Base-by-base conservation (phyloP, 2,113 vertebrate species). In the Brachyhypopomus gauderio region DNA sequence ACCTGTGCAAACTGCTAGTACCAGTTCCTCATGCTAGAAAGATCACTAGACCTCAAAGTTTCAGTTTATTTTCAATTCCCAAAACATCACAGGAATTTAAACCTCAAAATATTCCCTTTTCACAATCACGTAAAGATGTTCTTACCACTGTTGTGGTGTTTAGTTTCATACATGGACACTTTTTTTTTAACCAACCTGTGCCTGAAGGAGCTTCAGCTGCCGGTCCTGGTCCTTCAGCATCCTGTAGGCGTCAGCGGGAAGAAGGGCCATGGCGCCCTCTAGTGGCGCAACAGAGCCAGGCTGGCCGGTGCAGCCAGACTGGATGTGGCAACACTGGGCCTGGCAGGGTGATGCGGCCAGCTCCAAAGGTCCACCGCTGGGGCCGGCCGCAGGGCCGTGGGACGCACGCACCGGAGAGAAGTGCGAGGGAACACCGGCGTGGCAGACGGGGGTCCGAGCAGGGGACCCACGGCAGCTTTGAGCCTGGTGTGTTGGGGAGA, bases 181-280 rank as follows among this genome's bases (percentile, higher is more conserved):
- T 30, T 30, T 30, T 30, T 30, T 30, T 30, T 52, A 14, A 60
- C 93, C 84, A 85, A 98, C 97, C 96, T 99, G 97, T 79, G 95
- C 92, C 79, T 98, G 97, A 63, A 99, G 94, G 78, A 96, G 88
- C 90, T 95, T 96, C 16, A 99, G 93, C 90, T 99, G 97, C 36
- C 87, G 93, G 72, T 98, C 95, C 86, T 99, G 97, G 4, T 97
- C 93, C 55, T 95, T 91, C 20, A 99, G 92, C 60, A 97, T 93
- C 23, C 81, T 86, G 89, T 95, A 98, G 0, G 96, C 92, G 85
- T 98, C 95, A 0, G 94, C 87, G 71, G 94, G 93, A 4, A 94
- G 83, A 67, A 92, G 92, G 84, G 93, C 93, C 78, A 93, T 91
- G 9, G 90, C 90, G 23, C 91, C 85, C 77, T 91, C 89, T 74